Evolutionary conservation across 2,113 vertebrate species (phyloP).

Genomic region (Numenius arquata): DNA sequence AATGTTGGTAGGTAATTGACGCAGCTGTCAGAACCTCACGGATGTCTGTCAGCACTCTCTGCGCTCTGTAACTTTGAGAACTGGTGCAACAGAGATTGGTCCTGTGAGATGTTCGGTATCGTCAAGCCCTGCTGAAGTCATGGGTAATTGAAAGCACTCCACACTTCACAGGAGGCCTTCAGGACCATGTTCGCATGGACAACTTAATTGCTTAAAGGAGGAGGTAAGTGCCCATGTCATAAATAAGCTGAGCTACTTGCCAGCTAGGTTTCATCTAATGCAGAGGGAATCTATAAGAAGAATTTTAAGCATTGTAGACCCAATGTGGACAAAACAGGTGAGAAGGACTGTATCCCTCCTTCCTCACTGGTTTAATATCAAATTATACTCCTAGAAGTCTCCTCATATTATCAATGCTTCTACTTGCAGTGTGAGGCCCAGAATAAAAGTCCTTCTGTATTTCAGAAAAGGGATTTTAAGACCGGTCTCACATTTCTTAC

Average conservation of each 20-base stretch:
- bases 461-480: neutral
- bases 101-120: neutral
- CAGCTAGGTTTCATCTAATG: neutral
- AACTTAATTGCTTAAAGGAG: neutral
- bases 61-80: neutral
- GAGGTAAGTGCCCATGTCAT: neutral
- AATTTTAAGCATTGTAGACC: neutral
- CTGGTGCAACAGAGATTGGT: neutral
- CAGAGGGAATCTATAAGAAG: neutral
- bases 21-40: neutral
- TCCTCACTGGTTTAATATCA: neutral
- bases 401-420: neutral
- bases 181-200: accelerated
- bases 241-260: neutral
- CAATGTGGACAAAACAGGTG: neutral
- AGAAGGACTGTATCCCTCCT: neutral
- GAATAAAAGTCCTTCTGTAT: neutral
- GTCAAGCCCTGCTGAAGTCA: neutral
- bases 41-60: neutral
- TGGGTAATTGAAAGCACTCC: neutral
- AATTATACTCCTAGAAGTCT: neutral
- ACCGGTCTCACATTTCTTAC: neutral
- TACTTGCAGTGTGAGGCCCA: neutral
- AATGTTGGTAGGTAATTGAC: neutral
- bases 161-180: neutral